Conservation (phyloP, 92 coral and sea anemone genomes). For the Isaurus tuberculatus region DNA sequence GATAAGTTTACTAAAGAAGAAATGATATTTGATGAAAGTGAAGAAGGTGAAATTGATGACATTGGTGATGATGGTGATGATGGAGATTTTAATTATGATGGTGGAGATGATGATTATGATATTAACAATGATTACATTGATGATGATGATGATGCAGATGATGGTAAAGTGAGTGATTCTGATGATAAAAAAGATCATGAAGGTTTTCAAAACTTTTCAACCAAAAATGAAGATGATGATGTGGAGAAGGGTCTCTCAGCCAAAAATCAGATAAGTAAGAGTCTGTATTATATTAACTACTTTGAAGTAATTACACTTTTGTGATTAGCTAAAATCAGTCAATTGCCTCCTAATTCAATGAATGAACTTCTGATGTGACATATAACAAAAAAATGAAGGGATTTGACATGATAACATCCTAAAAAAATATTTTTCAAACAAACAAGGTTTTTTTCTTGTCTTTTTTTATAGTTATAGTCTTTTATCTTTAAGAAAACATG, state of each 20-base stretch:
- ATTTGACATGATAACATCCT: no score
- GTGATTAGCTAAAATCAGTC: no score
- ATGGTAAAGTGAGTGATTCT: constrained; percentile 9
- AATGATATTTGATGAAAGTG: background rate
- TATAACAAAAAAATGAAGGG: no score
- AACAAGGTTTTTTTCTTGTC: no score
- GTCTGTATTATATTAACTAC: background rate
- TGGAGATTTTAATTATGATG: background rate
- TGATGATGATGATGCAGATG: constrained; percentile 44
- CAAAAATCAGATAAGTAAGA: constrained; percentile 85
- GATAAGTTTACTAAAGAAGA: constrained; percentile 12
- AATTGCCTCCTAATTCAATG: no score
- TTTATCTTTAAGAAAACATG: no score
- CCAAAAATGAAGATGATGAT: constrained; percentile 72
- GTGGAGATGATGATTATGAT: constrained; percentile 32
- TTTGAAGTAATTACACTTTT: no score
- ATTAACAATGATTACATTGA: no score
- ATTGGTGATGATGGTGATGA: constrained; percentile 3
- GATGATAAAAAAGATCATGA: constrained; percentile 39
- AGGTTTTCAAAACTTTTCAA: constrained; percentile 68
- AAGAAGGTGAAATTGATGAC: background rate
- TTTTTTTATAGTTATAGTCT: no score
- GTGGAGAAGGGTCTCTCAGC: constrained; percentile 88
- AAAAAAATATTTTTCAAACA: no score
- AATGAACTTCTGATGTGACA: no score